These are phyloP conservation scores for Sylvilagus bachmani DNA, from an alignment of 2,113 vertebrate species.

Conservation along the genomic window DNA sequence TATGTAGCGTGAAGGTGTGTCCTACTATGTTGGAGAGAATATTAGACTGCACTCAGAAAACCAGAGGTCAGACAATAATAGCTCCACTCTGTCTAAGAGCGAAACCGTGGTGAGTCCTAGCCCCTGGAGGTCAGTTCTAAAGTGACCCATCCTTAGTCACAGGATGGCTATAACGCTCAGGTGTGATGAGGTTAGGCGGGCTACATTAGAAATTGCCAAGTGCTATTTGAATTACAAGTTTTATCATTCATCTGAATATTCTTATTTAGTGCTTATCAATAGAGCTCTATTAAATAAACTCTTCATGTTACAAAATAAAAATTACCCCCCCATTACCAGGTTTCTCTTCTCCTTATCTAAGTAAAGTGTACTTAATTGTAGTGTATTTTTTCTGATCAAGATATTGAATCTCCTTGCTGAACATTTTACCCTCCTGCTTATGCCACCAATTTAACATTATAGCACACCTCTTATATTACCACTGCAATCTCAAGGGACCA, in stretches of 20 bases:
- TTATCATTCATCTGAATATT: neutral
- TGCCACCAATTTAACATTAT: conserved; percentile 13
- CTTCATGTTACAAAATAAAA: conserved; percentile 49
- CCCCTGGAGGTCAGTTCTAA: neutral
- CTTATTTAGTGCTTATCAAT: conserved; percentile 8
- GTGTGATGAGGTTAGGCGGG: neutral
- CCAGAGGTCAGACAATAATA: neutral
- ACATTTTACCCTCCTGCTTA: neutral
- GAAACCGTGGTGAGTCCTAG: neutral
- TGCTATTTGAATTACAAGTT: neutral
- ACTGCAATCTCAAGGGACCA: neutral
- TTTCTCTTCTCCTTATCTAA: neutral
- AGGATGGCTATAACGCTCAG: neutral
- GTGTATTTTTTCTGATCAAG: conserved; percentile 3
- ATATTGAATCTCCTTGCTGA: neutral
- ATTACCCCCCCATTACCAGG: neutral
- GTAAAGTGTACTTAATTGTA: conserved; percentile 1
- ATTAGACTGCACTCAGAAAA: neutral
- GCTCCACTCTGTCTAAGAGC: neutral
- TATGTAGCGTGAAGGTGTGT: neutral
- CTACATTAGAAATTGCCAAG: conserved; percentile 2
- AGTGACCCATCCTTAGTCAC: neutral
- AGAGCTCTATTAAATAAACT: neutral
- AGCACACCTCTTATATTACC: neutral
- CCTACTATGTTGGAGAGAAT: neutral